Percentiles rank a stretch among this genome's conserved stretches.
phyloP scores from a whole-genome alignment of 2,797 vertebrate genomes.

The Pseudochaenichthys georgianus region DNA sequence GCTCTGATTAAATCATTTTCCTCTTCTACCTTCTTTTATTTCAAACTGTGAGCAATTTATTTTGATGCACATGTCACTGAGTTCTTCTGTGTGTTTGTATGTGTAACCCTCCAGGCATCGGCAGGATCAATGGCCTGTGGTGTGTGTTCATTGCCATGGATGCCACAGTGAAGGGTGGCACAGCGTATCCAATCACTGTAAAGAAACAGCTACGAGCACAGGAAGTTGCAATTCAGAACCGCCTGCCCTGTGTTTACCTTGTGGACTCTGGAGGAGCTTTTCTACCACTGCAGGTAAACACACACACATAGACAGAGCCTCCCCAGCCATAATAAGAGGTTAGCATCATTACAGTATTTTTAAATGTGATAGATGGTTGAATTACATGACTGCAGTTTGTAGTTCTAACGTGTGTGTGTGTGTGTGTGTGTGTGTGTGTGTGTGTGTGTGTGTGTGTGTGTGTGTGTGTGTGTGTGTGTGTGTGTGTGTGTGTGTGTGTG shows the following conservation, averaged over 20 bases:
- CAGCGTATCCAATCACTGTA: constrained; percentile 88
- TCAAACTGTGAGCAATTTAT: background rate
- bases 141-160: constrained; percentile 89
- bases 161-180: constrained; percentile 91
- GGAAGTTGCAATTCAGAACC: constrained; percentile 88
- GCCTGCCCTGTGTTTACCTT: constrained; percentile 87
- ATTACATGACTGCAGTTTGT: background rate
- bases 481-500: too few species aligned
- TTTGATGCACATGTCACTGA: background rate
- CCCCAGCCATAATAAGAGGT: background rate
- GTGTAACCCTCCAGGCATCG: constrained; percentile 81
- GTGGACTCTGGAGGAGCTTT: constrained; percentile 91
- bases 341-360: background rate
- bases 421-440: too few species aligned
- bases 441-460: too few species aligned
- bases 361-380: background rate
- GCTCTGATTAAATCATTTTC: background rate
- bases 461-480: too few species aligned
- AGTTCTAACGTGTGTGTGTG: background rate
- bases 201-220: constrained; percentile 91
- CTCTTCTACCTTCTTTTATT: background rate
- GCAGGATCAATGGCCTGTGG: constrained; percentile 89
- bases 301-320: constrained; percentile 10
- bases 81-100: background rate
- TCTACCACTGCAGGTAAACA: constrained; percentile 88